Evolutionary conservation across 1,140 invertebrate species (phyloP).

Genomic region (Heliconius hermathena): DNA sequence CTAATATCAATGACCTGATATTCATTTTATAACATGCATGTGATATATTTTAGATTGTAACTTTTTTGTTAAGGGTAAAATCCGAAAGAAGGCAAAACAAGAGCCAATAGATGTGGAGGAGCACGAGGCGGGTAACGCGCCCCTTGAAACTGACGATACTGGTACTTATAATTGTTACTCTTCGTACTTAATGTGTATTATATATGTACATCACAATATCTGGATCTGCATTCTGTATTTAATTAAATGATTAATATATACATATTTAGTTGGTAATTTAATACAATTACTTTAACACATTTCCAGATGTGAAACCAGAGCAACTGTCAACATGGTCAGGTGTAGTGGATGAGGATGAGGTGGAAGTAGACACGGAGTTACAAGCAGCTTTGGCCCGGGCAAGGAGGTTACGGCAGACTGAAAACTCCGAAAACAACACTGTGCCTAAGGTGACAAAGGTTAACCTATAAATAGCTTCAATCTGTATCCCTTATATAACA

Average conservation of each 20-base stretch:
- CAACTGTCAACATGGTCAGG: slow-evolving; percentile 82
- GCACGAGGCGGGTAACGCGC: slow-evolving; percentile 61
- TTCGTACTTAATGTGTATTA: too few species aligned
- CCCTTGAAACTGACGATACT: slow-evolving; percentile 76
- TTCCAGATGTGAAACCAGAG: slow-evolving; percentile 81
- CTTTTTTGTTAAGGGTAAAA: slow-evolving; percentile 68
- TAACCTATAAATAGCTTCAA: too few species aligned
- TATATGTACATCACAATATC: too few species aligned
- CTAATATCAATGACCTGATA: too few species aligned
- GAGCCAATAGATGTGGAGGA: slow-evolving; percentile 76
- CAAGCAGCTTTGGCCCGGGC: slow-evolving; percentile 79
- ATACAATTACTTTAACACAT: background rate
- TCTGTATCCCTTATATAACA: too few species aligned
- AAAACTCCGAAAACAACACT: slow-evolving; percentile 22
- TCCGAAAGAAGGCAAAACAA: slow-evolving; percentile 80
- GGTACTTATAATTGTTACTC: slow-evolving; percentile 28
- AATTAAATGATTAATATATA: too few species aligned
- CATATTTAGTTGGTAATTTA: too few species aligned
- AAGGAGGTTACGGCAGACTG: slow-evolving; percentile 59
- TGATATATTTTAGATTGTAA: too few species aligned
- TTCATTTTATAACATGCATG: too few species aligned
- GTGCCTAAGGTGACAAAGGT: slow-evolving; percentile 63
- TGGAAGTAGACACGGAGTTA: slow-evolving; percentile 89
- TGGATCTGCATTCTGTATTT: too few species aligned
- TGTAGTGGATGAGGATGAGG: slow-evolving; percentile 87